phyloP scores from a whole-genome alignment of 1,140 invertebrate species.

The Oedothorax gibbosus region DNA sequence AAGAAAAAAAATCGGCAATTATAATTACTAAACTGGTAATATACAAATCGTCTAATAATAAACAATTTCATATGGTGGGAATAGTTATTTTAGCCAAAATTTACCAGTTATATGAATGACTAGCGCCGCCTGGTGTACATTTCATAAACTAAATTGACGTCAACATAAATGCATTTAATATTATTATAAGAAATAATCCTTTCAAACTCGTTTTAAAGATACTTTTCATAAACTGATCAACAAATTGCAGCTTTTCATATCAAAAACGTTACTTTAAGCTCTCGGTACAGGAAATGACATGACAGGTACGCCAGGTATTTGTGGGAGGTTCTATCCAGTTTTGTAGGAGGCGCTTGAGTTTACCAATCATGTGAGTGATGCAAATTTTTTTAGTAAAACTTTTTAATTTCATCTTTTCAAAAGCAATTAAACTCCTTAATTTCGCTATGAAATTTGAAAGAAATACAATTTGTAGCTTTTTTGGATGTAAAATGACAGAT shows the following conservation, averaged over 20 bases:
- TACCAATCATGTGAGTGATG: background rate
- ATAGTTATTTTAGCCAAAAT: no score
- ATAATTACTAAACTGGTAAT: no score
- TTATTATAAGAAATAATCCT: background rate
- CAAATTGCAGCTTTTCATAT: background rate
- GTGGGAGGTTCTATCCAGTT: constrained; percentile 18
- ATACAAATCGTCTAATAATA: no score
- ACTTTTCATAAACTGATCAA: background rate
- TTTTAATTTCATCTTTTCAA: background rate
- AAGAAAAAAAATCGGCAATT: no score
- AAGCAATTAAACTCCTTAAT: no score
- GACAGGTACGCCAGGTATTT: constrained; percentile 6
- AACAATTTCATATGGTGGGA: no score
- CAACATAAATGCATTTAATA: background rate
- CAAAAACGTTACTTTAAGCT: background rate
- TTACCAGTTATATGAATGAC: background rate
- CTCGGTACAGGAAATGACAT: background rate
- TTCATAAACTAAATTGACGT: constrained; percentile 2
- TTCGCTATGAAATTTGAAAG: no score
- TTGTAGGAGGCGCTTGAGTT: constrained; percentile 24
- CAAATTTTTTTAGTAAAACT: background rate
- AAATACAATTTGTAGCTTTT: no score
- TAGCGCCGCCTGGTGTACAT: constrained; percentile 12
- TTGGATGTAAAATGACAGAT: no score
- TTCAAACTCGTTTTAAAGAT: background rate